These are phyloP conservation scores for Danaus melanippus DNA, from an alignment of 1,140 invertebrate species.

Conservation along the genomic window DNA sequence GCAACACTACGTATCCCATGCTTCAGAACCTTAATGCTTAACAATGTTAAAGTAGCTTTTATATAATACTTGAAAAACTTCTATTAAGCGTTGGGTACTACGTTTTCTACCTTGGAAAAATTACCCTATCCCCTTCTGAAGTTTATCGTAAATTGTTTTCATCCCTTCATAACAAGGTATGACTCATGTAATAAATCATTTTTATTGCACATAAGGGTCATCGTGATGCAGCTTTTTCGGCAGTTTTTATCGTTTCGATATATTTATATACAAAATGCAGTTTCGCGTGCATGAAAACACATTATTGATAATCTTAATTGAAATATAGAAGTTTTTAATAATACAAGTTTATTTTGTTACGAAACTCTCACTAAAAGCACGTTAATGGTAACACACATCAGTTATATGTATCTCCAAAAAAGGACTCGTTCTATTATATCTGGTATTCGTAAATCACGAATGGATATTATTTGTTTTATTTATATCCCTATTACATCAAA, in stretches of 20 bases:
- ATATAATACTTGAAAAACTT: too few species aligned
- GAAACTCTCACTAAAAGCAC: conserved; percentile 7
- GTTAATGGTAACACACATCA: too few species aligned
- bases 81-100: too few species aligned
- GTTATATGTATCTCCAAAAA: conserved; percentile 15
- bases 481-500: conserved; percentile 14
- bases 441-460: conserved; percentile 15
- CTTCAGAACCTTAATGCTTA: not conserved
- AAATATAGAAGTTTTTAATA: conserved; percentile 7
- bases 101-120: conserved; percentile 25
- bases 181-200: conserved; percentile 67
- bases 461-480: conserved; percentile 12
- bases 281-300: conserved; percentile 36
- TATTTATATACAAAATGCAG: conserved; percentile 51
- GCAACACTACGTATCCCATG: too few species aligned
- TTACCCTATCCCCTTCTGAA: conserved; percentile 35
- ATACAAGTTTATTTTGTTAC: too few species aligned
- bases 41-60: not conserved
- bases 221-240: conserved; percentile 9
- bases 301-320: conserved; percentile 21
- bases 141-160: conserved; percentile 62
- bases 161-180: conserved; percentile 52
- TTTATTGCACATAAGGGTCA: conserved; percentile 47
- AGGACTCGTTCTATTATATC: conserved; percentile 16
- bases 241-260: conserved; percentile 19